These are phyloP conservation scores for Saguinus midas DNA, from an alignment of 2,113 vertebrate species.

Conservation along the genomic window DNA sequence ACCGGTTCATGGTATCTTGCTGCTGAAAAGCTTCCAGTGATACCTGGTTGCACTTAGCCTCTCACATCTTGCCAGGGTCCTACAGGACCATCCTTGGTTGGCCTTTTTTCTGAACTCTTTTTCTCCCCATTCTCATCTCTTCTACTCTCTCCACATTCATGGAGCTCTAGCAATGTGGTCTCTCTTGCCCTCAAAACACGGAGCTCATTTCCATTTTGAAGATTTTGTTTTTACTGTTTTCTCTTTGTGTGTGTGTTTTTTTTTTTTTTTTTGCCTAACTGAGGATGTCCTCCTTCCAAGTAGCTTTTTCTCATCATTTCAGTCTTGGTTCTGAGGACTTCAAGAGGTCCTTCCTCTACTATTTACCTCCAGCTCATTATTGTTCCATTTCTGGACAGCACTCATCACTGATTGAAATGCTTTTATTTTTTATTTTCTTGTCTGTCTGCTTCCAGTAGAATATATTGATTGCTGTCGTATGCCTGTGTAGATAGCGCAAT, in stretches of 20 bases:
- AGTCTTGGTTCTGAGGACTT: background rate
- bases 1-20: background rate
- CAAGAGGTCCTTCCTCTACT: background rate
- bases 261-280: too few relatives aligned
- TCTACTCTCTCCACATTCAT: background rate
- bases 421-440: background rate
- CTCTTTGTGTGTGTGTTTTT: accelerated
- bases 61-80: background rate
- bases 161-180: background rate
- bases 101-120: background rate
- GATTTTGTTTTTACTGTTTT: background rate
- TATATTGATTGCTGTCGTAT: background rate
- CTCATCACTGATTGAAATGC: background rate
- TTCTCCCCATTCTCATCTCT: background rate
- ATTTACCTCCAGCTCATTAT: background rate
- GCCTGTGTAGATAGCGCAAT: background rate
- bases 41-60: accelerated
- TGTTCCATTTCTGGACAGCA: background rate
- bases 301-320: background rate
- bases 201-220: background rate
- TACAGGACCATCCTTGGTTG: accelerated
- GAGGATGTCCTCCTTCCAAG: background rate
- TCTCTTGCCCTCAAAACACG: background rate
- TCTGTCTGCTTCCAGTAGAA: background rate
- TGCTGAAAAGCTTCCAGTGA: background rate